Evolutionary conservation across 2,113 vertebrate species (phyloP), one percentile per base, ranked within the genome.

Genomic region (Vanacampus margaritifer): DNA sequence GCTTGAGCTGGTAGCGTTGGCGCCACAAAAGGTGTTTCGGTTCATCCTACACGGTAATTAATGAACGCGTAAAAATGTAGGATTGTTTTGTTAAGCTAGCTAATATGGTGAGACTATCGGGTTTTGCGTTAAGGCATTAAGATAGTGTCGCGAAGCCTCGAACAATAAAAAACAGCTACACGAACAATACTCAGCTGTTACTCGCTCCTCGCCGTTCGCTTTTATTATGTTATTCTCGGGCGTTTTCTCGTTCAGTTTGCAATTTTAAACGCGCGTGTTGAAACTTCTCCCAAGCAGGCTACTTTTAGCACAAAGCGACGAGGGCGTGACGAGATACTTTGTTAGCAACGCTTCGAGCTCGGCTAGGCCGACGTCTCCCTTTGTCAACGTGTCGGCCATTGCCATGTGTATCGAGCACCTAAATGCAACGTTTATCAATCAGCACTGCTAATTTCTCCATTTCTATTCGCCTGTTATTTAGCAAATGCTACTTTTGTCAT

Each of bases 11-110:
- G 23, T 51, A 26, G 24, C 51, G 13, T 24, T 26, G 24, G 51
- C 23, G 24, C 51, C 23, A 26, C 2, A 57, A 17, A 57, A 57
- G 16, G 26, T 17, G 26, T 16, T n/a, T 54, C 13, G 28, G 51
- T 54, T 32, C 54, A 57, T 28, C 16, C 54, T 54, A 19, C 32
- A 57, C 54, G 54, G 54, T 57, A 57, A 32, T 57, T 32, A 57
- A 14, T 32, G 14, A 28, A 57, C 14, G 32, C 14, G 6, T 57
- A 0, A 17, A 9, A 32, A 5, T 14, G 5, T 51, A 32, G 4
- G 28, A 11, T 51, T 23, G 17, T 53, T 11, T 54, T 54, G 1
- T 54, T 26, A 26, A 4, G 23, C 24, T 1, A 54, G 24, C 23
- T 13, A 23, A 54, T 10, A 8, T 2, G 2, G 8, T 24, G 11